Evolutionary conservation across 2,113 vertebrate species (phyloP).

Genomic region (Hippocampus comes): DNA sequence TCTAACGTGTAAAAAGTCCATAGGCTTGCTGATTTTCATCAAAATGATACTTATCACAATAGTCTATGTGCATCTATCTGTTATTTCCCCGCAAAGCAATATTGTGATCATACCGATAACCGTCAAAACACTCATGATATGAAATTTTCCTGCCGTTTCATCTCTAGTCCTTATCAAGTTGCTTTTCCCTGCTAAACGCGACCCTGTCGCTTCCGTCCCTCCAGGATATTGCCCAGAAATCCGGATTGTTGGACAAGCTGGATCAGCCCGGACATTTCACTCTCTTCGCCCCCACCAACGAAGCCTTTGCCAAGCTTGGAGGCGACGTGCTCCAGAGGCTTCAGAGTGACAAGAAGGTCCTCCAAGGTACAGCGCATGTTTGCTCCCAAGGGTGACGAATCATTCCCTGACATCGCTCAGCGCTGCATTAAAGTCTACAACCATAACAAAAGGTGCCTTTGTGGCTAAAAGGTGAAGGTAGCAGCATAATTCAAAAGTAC

Average conservation of each 20-base stretch:
- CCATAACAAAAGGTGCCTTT: neutral
- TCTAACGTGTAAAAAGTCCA: neutral
- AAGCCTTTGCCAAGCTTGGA: constrained; percentile 86
- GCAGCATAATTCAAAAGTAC: constrained; percentile 14
- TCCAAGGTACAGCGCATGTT: constrained; percentile 78
- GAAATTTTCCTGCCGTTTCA: neutral
- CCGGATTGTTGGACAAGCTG: constrained; percentile 80
- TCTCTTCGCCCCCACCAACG: constrained; percentile 92
- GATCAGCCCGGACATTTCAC: constrained; percentile 86
- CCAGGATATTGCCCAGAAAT: constrained; percentile 77
- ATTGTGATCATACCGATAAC: neutral
- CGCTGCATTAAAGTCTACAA: neutral
- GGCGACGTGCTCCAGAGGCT: constrained; percentile 81
- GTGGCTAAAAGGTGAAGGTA: constrained; percentile 31
- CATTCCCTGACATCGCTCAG: constrained; percentile 9
- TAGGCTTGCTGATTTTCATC: neutral
- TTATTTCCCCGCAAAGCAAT: no score
- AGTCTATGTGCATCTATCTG: no score
- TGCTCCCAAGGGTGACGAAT: neutral
- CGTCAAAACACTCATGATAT: neutral
- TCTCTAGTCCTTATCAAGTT: neutral
- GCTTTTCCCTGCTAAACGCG: neutral
- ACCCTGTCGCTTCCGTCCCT: constrained; percentile 22
- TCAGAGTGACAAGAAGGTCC: constrained; percentile 80
- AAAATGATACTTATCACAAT: neutral